Conservation (phyloP, 2,113 vertebrate species). For the Thalassoma bifasciatum region DNA sequence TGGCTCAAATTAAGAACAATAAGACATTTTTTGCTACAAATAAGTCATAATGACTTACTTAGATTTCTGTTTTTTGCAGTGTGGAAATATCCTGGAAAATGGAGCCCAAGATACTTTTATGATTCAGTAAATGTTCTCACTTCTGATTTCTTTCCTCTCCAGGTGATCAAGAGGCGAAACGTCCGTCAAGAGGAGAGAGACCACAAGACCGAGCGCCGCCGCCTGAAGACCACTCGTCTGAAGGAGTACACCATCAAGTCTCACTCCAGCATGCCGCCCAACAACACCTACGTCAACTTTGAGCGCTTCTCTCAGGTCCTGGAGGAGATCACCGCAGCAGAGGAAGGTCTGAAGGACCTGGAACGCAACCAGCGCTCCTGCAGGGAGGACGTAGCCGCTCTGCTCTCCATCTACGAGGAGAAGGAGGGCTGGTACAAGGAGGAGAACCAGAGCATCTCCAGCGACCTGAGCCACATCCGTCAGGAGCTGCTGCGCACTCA, state of each 20-base stretch:
- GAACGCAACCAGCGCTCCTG: conserved; percentile 90
- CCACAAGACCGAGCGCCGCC: conserved; percentile 90
- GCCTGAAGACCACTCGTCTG: conserved; percentile 94
- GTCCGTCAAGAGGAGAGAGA: conserved; percentile 91
- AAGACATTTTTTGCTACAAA: no score
- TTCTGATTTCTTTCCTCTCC: not conserved
- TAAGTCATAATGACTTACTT: no score
- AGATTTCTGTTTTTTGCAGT: no score
- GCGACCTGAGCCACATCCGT: conserved; percentile 89
- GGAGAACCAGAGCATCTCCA: conserved; percentile 91
- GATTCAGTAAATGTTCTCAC: not conserved
- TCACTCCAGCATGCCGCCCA: conserved; percentile 98
- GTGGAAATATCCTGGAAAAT: no score
- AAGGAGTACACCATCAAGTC: conserved; percentile 99
- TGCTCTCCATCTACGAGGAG: conserved; percentile 94
- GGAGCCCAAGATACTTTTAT: no score
- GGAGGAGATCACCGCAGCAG: conserved; percentile 90
- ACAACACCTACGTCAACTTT: conserved; percentile 97
- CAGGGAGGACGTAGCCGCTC: conserved; percentile 90
- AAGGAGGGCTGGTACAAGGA: conserved; percentile 97
- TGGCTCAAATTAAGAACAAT: no score
- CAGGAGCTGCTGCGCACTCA: conserved; percentile 91
- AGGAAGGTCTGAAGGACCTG: conserved; percentile 91
- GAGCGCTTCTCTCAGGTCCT: conserved; percentile 97
- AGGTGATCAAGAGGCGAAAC: conserved; percentile 96